These are phyloP conservation scores for Merops nubicus DNA, from an alignment of 2,113 vertebrate species.

Conservation along the genomic window DNA sequence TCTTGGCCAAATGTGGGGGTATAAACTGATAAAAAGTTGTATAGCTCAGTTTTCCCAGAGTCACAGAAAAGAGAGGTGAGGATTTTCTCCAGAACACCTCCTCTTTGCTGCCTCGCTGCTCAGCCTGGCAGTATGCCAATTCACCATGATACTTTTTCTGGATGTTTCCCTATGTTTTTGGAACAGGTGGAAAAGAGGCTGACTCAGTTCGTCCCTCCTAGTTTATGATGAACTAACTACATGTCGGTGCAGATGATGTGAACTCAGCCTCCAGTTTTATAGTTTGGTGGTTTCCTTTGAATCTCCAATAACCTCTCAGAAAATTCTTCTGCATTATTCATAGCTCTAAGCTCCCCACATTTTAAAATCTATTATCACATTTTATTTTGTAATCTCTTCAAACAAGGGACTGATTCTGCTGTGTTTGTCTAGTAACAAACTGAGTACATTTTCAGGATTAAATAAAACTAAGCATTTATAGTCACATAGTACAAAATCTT, in stretches of 20 bases:
- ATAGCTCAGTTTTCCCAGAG: neutral
- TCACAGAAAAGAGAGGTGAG: neutral
- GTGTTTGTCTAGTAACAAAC: neutral
- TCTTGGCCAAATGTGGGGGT: neutral
- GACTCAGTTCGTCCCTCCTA: neutral
- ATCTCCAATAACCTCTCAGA: neutral
- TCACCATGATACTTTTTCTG: neutral
- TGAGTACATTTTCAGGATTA: neutral
- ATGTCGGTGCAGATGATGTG: neutral
- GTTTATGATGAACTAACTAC: neutral
- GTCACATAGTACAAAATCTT: neutral
- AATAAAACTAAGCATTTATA: neutral
- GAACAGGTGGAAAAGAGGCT: neutral
- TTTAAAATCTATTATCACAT: neutral
- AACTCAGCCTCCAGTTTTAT: neutral
- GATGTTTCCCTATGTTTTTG: neutral
- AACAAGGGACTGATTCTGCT: neutral
- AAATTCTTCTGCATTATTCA: neutral
- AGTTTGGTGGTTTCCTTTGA: neutral
- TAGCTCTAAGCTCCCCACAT: neutral
- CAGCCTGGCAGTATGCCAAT: neutral
- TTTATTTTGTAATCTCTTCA: neutral
- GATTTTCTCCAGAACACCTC: neutral
- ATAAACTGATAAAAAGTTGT: fast-evolving
- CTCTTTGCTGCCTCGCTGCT: neutral